These are phyloP conservation scores for Notarius lentiginosus DNA, from an alignment of 2,113 vertebrate genomes.

Conservation along the genomic window DNA sequence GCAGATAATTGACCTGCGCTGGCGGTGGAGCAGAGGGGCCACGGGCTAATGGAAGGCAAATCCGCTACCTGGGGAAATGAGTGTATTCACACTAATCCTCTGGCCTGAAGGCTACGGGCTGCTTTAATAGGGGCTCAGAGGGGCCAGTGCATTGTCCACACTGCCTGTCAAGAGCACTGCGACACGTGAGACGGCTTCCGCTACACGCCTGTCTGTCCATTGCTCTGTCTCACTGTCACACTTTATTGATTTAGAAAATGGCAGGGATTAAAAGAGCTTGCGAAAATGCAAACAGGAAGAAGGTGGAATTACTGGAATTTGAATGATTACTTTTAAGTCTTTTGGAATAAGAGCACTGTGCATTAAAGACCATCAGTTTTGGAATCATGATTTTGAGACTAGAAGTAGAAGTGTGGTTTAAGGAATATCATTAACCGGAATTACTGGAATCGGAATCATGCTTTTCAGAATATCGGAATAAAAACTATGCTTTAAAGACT, in stretches of 20 bases:
- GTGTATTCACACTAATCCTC: conserved; percentile 79
- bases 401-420: neutral
- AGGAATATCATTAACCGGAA: neutral
- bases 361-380: neutral
- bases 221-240: conserved; percentile 5
- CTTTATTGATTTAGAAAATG: neutral
- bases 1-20: conserved; percentile 74
- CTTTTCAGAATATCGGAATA: too few relatives aligned
- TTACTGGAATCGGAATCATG: too few relatives aligned
- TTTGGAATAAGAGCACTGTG: neutral
- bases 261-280: neutral
- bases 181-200: conserved; percentile 65
- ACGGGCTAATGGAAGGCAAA: conserved; percentile 81
- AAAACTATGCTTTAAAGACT: too few relatives aligned
- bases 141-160: conserved; percentile 70
- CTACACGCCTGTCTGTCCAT: conserved; percentile 48
- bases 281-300: neutral
- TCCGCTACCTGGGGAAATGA: conserved; percentile 78
- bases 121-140: conserved; percentile 69
- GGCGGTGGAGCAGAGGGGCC: conserved; percentile 70
- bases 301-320: neutral
- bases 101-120: conserved; percentile 72
- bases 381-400: neutral
- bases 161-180: conserved; percentile 65
- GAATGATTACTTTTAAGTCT: neutral